These are phyloP conservation scores for Danaus melanippus DNA, from an alignment of 1,140 invertebrate genomes.

Conservation along the genomic window DNA sequence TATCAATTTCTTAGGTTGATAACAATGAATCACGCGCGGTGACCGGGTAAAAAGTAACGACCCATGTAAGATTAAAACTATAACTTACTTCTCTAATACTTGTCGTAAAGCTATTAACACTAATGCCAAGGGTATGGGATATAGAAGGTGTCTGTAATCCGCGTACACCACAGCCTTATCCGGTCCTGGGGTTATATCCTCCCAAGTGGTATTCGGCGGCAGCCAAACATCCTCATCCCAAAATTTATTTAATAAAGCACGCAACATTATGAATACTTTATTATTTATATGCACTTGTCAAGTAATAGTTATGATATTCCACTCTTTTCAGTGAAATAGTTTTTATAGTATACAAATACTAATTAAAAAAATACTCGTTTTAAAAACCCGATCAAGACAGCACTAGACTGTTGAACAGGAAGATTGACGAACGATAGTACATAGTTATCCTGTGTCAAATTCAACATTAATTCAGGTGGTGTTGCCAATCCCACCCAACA, in stretches of 20 bases:
- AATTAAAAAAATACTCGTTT: conserved; percentile 32
- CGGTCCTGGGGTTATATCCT: conserved; percentile 85
- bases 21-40: background rate
- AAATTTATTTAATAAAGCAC: conserved; percentile 75
- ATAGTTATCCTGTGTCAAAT: too few species aligned
- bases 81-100: conserved; percentile 85
- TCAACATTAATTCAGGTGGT: too few species aligned
- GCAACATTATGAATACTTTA: conserved; percentile 42
- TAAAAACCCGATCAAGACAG: conserved; percentile 31
- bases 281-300: conserved; percentile 9
- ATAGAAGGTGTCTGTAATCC: conserved; percentile 85
- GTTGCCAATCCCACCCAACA: too few species aligned
- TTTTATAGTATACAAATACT: conserved; percentile 3
- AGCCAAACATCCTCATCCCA: conserved; percentile 90
- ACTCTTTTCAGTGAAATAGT: background rate
- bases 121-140: conserved; percentile 86
- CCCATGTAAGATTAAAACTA: too few species aligned
- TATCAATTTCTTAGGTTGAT: background rate
- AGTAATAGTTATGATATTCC: conserved; percentile 10
- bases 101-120: conserved; percentile 82
- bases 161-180: conserved; percentile 84
- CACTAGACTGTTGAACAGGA: conserved; percentile 9
- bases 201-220: conserved; percentile 91
- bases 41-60: too few species aligned
- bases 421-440: too few species aligned